These are phyloP conservation scores for Rhodophaea formosa DNA, from an alignment of 2,888 invertebrate species.

Conservation along the genomic window DNA sequence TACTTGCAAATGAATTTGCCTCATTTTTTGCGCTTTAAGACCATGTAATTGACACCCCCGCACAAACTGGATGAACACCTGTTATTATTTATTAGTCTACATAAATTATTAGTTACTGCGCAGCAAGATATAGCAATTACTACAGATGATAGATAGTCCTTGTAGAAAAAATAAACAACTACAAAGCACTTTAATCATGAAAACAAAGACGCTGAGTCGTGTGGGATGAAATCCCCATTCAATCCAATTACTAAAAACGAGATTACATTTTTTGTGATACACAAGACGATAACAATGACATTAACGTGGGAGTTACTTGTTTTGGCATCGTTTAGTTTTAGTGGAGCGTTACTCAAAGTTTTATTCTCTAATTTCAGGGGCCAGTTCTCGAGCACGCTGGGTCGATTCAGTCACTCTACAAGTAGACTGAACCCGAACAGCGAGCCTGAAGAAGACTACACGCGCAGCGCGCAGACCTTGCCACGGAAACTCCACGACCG, in stretches of 20 bases:
- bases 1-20: constrained; percentile 41
- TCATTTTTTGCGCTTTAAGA: constrained; percentile 20
- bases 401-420: constrained; percentile 91
- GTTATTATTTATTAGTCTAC: constrained; percentile 21
- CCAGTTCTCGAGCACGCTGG: constrained; percentile 87
- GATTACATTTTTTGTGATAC: constrained; percentile 66
- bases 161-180: constrained; percentile 33
- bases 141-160: background rate
- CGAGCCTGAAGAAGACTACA: constrained; percentile 74
- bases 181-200: constrained; percentile 41
- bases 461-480: constrained; percentile 87
- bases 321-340: constrained; percentile 46
- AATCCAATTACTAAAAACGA: constrained; percentile 69
- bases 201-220: constrained; percentile 65
- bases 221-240: constrained; percentile 71
- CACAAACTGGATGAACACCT: constrained; percentile 20
- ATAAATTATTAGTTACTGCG: constrained; percentile 23
- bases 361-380: constrained; percentile 80
- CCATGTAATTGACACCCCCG: constrained; percentile 20
- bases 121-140: constrained; percentile 23
- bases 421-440: constrained; percentile 84
- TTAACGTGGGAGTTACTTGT: constrained; percentile 59
- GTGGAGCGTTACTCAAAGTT: constrained; percentile 34
- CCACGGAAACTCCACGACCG: constrained; percentile 84
- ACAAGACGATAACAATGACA: constrained; percentile 55